These are phyloP conservation scores for Pangasius mekongensis DNA, from an alignment of 2,797 vertebrate genomes.

Conservation along the genomic window DNA sequence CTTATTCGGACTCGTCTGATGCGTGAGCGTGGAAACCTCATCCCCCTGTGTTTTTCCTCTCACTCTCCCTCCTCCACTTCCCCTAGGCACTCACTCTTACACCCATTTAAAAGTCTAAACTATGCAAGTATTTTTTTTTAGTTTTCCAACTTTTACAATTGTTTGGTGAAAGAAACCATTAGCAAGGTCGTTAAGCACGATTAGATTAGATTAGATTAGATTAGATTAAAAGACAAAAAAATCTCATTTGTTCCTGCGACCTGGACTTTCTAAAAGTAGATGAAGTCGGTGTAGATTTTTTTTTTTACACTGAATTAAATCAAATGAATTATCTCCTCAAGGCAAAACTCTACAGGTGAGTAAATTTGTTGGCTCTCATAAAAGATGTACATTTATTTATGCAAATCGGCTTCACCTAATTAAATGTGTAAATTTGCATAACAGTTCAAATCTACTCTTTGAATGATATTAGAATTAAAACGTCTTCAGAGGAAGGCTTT, in stretches of 20 bases:
- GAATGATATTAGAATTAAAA: neutral
- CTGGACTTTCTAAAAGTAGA: neutral
- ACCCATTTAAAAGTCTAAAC: slow-evolving; percentile 1
- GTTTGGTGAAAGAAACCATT: slow-evolving; percentile 29
- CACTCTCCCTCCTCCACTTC: neutral
- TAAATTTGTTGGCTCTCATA: neutral
- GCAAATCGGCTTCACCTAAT: neutral
- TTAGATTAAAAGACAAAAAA: slow-evolving; percentile 12
- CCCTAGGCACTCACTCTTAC: neutral
- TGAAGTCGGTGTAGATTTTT: neutral
- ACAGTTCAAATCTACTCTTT: neutral
- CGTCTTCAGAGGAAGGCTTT: neutral
- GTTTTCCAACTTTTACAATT: slow-evolving; percentile 10
- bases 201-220: slow-evolving; percentile 10
- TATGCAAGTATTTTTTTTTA: neutral
- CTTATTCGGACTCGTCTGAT: neutral
- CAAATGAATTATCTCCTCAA: neutral
- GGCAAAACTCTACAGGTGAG: slow-evolving; percentile 7
- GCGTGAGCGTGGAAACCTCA: neutral
- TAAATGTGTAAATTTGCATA: neutral
- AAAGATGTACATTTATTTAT: neutral
- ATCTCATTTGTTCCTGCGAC: slow-evolving; percentile 2
- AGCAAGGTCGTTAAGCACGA: slow-evolving; percentile 30
- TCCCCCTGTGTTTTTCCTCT: neutral
- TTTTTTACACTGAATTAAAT: neutral